Base-by-base conservation (phyloP, 2,888 invertebrate genomes). In the Parthenolecanium corni region DNA sequence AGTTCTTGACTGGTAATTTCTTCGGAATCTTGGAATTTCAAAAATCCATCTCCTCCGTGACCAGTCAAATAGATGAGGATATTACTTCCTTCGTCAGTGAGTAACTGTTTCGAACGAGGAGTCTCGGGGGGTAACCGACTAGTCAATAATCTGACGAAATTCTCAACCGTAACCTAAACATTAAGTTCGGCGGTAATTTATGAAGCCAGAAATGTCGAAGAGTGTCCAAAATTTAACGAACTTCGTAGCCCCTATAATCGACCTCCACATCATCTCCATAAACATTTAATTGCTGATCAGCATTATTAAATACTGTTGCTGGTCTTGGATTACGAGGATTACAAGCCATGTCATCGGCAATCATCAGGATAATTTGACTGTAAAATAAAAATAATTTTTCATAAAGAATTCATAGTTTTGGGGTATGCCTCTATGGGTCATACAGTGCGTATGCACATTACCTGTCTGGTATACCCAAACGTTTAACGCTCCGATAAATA, bases 261-360 rank as follows among this genome's bases (percentile, higher is more conserved):
- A 97, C 98, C 78, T 99, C 97, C 4, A 98, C 95, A 78, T 99
- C 97, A 75, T 96, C 94, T 47, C 97, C 97, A 74, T 98, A 99
- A 0, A 98, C 94, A 77, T 99, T 97, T 58, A 96, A 94, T 71
- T 95, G 91, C 73, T 97, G 92, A 74, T 94, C 89, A 18, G 93
- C 93, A 76, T 97, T 96, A 73, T 98, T 98, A 74, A 92, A 98
- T 14, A 98, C 95, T 1, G 95, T 94, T 0, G 93, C 97, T 3
- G 98, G 97, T 14, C 93, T 80, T 0, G 98, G 97, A 76, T 99
- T 99, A 66, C 98, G 78, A 0, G 96, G 86, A 77, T 98, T 98
- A 72, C 98, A 99, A 0, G 98, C 97, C 94, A 98, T 97, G 72
- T 98, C 97, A 75, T 99, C 98, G 1, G 98, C 97, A 67, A 99